Evolutionary conservation across 2,888 invertebrate species (phyloP), one percentile per base, ranked within the genome.

Genomic region (Rambutsinella grinnellia): DNA sequence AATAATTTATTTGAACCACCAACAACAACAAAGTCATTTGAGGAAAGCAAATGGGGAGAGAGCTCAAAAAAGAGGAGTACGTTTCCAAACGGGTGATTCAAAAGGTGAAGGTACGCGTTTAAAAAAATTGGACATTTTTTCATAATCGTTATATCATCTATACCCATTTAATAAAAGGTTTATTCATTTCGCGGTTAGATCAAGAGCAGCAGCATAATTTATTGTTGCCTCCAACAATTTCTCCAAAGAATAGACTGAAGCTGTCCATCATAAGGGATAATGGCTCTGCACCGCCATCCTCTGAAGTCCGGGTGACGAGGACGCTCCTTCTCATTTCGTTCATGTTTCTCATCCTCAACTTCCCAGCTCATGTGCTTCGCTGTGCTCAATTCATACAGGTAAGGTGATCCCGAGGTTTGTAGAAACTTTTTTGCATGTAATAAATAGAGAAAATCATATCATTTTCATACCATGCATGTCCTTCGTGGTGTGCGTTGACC

Each of bases 241-340:
- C n/a, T n/a, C 36, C 36, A 36, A 36, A 13, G 5, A 36, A 36
- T 8, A 36, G 13, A 13, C 13, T 36, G 36, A 36, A 36, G 13
- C 36, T 36, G 36, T 36, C 36, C 36, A 36, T 36, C 13, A 13
- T 36, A 8, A 5, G 36, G 5, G 36, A 36, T 5, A 36, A 13
- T 8, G 36, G 36, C 36, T 36, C 13, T 36, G 5, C 36, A 36
- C 13, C 36, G 13, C 13, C 36, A 36, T 79, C 79, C 2, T 65
- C 79, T 2, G 82, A 82, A 63, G 60, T 78, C 3, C 84, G 85
- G 70, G 85, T 94, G 77, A 95, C 94, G 46, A 91, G 92, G 85
- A 94, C 94, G 93, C 88, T 95, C 70, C 89, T 95, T 23, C 88
- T 94, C 67, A 93, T 95, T 0, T 94, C 94, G 1, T 90, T 92